A percentile compares a stretch with the other conserved stretches of the same genome.
Conservation (phyloP, 2,888 invertebrate species). For the Ptychoptera albimana region DNA sequence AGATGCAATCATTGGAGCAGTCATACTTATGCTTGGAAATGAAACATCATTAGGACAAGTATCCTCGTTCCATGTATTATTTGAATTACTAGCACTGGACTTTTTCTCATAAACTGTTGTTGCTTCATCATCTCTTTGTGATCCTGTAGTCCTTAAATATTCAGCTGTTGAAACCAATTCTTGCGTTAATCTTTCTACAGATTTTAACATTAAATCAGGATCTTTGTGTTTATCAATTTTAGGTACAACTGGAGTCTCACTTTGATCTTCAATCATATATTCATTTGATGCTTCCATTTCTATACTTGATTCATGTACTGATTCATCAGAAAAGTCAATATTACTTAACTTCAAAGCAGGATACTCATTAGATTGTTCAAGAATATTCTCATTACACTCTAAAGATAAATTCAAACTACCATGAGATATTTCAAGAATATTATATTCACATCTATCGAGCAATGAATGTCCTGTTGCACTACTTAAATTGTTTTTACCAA, state of each 20-base stretch:
- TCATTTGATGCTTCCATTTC: constrained; percentile 35
- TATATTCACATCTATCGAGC: background rate
- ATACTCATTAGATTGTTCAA: constrained; percentile 32
- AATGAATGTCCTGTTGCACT: constrained; percentile 6
- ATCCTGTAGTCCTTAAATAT: constrained; percentile 34
- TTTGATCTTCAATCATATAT: constrained; percentile 20
- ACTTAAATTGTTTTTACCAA: constrained; percentile 7
- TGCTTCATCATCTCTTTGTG: constrained; percentile 11
- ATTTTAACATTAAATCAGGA: constrained; percentile 51
- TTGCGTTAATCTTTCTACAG: constrained; percentile 45
- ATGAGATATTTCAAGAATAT: background rate
- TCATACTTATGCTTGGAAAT: constrained; percentile 65
- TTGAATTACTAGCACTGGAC: constrained; percentile 21
- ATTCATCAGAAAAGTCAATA: constrained; percentile 23
- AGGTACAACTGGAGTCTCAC: constrained; percentile 14
- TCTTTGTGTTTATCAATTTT: constrained; percentile 35
- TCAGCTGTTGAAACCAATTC: constrained; percentile 48
- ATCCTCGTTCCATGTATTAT: constrained; percentile 69
- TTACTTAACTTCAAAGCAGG: constrained; percentile 27
- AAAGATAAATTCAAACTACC: constrained; percentile 13
- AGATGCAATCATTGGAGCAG: constrained; percentile 53
- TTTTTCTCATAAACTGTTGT: constrained; percentile 8
- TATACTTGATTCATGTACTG: constrained; percentile 29
- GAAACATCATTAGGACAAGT: constrained; percentile 63
- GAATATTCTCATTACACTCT: constrained; percentile 16